A percentile compares a stretch with the other conserved stretches of the same genome.
phyloP scores from a whole-genome alignment of 2,888 invertebrate genomes.

The Clitarchus hookeri region DNA sequence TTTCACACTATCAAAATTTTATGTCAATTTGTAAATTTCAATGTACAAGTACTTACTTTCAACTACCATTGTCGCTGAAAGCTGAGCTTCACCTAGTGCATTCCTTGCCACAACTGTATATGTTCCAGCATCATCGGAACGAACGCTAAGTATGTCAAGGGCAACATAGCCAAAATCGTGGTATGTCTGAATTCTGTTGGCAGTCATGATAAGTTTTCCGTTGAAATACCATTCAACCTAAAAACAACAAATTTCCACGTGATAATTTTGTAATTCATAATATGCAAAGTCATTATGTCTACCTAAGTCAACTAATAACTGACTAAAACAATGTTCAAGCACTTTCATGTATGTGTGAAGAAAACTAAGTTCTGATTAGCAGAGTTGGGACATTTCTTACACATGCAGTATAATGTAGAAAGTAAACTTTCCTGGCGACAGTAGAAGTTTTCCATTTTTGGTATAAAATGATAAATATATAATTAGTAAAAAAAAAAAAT shows the following conservation, averaged over 20 bases:
- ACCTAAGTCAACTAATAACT: too few relatives aligned
- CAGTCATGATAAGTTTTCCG: conserved; percentile 85
- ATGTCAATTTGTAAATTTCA: not conserved
- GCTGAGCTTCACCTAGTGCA: conserved; percentile 84
- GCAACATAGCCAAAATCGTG: conserved; percentile 98
- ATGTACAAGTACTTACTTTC: conserved; percentile 71
- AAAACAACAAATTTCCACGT: conserved; percentile 34
- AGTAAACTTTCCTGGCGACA: too few relatives aligned
- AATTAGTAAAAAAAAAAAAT: too few relatives aligned
- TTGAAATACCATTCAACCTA: conserved; percentile 96
- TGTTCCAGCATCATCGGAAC: conserved; percentile 89
- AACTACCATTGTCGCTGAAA: conserved; percentile 81
- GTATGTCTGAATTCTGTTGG: conserved; percentile 90
- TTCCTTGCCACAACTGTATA: conserved; percentile 94
- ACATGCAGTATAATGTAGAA: too few relatives aligned
- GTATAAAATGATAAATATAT: too few relatives aligned
- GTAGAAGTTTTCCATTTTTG: too few relatives aligned
- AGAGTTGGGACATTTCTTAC: too few relatives aligned
- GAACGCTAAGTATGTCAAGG: conserved; percentile 89
- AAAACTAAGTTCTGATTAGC: too few relatives aligned
- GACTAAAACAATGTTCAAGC: too few relatives aligned
- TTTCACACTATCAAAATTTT: not conserved
- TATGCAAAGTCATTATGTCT: not conserved
- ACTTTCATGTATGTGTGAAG: too few relatives aligned
- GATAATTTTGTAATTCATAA: not conserved